Percentiles rank a stretch among this genome's conserved stretches.
phyloP scores from a whole-genome alignment of 1,140 invertebrate species.

The Drosophila kepulauana region DNA sequence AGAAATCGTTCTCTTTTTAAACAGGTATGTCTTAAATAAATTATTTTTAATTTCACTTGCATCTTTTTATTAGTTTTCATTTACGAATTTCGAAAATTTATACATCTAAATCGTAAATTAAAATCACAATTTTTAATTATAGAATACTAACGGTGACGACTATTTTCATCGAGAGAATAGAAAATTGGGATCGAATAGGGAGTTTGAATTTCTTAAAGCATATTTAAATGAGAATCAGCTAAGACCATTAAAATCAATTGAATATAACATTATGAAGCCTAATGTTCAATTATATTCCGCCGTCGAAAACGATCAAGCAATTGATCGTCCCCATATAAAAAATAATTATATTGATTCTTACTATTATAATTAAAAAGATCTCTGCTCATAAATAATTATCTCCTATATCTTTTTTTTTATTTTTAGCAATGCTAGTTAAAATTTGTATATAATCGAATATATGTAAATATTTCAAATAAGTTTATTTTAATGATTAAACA shows the following conservation, averaged over 20 bases:
- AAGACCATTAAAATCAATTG: constrained; percentile 7
- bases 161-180: constrained; percentile 51
- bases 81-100: no score
- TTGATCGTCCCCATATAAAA: constrained; percentile 4
- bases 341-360: constrained; percentile 31
- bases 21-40: constrained; percentile 56
- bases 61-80: no score
- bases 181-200: constrained; percentile 13
- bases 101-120: neutral
- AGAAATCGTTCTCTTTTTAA: constrained; percentile 70
- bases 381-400: neutral
- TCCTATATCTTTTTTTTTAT: neutral
- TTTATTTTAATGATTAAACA: constrained; percentile 14
- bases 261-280: constrained; percentile 5
- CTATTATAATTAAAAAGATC: constrained; percentile 28
- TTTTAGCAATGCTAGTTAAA: neutral
- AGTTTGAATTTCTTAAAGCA: constrained; percentile 5
- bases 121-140: constrained; percentile 26
- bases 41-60: neutral
- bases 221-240: constrained; percentile 18
- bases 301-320: constrained; percentile 8
- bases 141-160: constrained; percentile 39
- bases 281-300: constrained; percentile 9
- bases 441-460: neutral
- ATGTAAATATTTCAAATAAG: constrained; percentile 25